phyloP scores from a whole-genome alignment of 2,888 invertebrate genomes.

The Phengaris alcon region DNA sequence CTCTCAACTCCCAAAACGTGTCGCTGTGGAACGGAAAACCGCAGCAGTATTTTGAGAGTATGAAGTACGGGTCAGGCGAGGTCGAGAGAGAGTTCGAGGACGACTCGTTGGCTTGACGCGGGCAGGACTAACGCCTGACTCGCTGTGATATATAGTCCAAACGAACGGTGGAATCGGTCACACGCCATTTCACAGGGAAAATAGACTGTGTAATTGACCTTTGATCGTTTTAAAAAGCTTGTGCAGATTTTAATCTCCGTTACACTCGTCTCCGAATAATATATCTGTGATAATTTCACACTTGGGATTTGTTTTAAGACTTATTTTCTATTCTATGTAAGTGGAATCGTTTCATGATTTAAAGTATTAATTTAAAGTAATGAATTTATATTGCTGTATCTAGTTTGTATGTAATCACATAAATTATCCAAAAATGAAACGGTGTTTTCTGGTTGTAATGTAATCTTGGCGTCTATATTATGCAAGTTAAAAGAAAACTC shows the following conservation, averaged over 20 bases:
- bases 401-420: slow-evolving; percentile 33
- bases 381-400: slow-evolving; percentile 31
- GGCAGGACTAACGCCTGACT: neutral
- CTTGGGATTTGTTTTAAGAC: slow-evolving; percentile 35
- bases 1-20: slow-evolving; percentile 58
- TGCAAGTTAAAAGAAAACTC: slow-evolving; percentile 27
- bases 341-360: slow-evolving; percentile 28
- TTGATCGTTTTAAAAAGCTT: neutral
- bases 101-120: slow-evolving; percentile 55
- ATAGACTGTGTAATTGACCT: neutral
- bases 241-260: slow-evolving; percentile 29
- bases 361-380: slow-evolving; percentile 36
- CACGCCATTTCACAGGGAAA: neutral
- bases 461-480: slow-evolving; percentile 25
- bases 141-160: neutral
- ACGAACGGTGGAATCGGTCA: neutral
- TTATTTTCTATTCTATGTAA: slow-evolving; percentile 25
- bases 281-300: slow-evolving; percentile 57
- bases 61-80: slow-evolving; percentile 69
- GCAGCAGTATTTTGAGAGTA: slow-evolving; percentile 83
- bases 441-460: slow-evolving; percentile 22
- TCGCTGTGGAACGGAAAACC: slow-evolving; percentile 78
- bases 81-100: slow-evolving; percentile 51
- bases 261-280: slow-evolving; percentile 34
- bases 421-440: slow-evolving; percentile 10